Percentiles rank a stretch among this genome's conserved stretches.
phyloP scores from a whole-genome alignment of 2,797 vertebrate genomes.

The Micrastur ruficollis region DNA sequence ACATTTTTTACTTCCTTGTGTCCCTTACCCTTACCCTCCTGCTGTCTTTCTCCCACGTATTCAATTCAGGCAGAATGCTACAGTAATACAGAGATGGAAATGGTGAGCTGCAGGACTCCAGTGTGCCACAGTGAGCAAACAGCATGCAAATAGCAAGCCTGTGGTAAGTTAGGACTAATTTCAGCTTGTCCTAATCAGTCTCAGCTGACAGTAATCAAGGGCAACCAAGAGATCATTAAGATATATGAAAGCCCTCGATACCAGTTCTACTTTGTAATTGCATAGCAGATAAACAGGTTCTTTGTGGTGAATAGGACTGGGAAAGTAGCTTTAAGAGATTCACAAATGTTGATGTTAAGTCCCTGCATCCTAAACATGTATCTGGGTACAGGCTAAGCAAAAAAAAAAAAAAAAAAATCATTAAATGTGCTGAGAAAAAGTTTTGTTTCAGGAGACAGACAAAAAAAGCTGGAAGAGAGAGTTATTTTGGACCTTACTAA shows the following conservation, averaged over 20 bases:
- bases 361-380: not conserved
- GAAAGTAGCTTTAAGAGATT: not conserved
- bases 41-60: not conserved
- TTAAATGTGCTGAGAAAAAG: not conserved
- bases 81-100: not conserved
- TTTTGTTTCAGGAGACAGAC: not conserved
- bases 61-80: not conserved
- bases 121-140: not conserved
- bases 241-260: not conserved
- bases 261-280: not conserved
- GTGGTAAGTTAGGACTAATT: not conserved
- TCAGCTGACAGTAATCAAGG: not conserved
- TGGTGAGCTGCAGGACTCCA: not conserved
- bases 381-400: not conserved
- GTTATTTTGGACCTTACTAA: not conserved
- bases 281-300: not conserved
- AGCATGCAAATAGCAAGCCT: not conserved
- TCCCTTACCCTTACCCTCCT: not conserved
- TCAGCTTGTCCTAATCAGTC: not conserved
- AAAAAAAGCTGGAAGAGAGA: not conserved
- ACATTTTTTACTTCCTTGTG: not conserved
- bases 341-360: not conserved
- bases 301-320: not conserved
- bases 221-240: not conserved
- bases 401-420: not conserved